Percentiles rank a stretch among this genome's conserved stretches.
Evolutionary conservation across 1,140 invertebrate species (phyloP).

Genomic region (Atta texana): DNA sequence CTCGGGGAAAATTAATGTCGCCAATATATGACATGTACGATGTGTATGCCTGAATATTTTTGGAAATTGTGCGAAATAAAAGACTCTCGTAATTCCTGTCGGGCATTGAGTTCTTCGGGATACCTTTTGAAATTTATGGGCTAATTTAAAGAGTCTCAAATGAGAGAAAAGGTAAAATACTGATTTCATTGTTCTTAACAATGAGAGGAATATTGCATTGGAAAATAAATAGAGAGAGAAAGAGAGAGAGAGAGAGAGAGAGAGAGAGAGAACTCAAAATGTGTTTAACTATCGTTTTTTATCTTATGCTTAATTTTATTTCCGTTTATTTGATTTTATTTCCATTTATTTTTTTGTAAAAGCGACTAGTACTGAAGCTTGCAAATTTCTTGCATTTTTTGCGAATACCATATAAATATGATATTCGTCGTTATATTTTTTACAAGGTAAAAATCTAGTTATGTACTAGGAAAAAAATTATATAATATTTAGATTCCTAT

Average conservation of each 20-base stretch:
- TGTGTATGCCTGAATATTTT: slow-evolving; percentile 24
- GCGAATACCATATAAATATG: background rate
- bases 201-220: background rate
- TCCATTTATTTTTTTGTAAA: background rate
- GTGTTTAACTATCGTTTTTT: slow-evolving; percentile 23
- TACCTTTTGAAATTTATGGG: slow-evolving; percentile 22
- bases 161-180: background rate
- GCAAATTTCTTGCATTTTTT: background rate
- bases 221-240: background rate
- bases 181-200: slow-evolving; percentile 18
- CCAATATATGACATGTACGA: background rate
- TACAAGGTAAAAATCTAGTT: background rate
- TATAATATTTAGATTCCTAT: background rate
- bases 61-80: slow-evolving; percentile 27
- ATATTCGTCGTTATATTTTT: slow-evolving; percentile 13
- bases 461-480: background rate
- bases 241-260: too few relatives aligned
- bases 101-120: slow-evolving; percentile 21
- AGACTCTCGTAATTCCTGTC: background rate
- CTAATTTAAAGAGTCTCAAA: slow-evolving; percentile 17
- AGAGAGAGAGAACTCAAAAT: background rate
- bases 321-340: background rate
- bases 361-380: background rate
- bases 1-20: slow-evolving; percentile 21
- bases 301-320: background rate